phyloP scores from a whole-genome alignment of 2,113 vertebrate species.

The Varanus komodoensis region DNA sequence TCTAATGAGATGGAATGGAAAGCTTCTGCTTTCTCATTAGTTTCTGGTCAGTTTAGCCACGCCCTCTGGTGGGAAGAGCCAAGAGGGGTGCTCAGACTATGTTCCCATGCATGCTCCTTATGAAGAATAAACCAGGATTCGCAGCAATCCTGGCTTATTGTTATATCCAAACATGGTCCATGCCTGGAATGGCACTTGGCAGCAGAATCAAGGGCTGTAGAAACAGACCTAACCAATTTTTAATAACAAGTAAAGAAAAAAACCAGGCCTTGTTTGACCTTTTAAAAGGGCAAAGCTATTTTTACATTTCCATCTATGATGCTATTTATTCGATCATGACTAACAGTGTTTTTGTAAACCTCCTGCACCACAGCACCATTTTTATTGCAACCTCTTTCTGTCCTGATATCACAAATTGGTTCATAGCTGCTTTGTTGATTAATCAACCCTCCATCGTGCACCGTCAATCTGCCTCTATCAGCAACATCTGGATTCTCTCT shows the following conservation, averaged over 20 bases:
- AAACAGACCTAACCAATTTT: neutral
- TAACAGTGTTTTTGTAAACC: slow-evolving; percentile 13
- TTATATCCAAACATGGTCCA: neutral
- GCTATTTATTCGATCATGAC: neutral
- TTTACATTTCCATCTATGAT: neutral
- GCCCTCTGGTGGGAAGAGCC: neutral
- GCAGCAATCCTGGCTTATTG: neutral
- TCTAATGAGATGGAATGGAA: no score
- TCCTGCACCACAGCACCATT: neutral
- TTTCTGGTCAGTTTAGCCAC: neutral
- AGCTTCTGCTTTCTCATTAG: neutral
- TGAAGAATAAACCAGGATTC: neutral
- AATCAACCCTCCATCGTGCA: slow-evolving; percentile 14
- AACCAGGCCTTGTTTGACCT: neutral
- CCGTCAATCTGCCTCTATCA: slow-evolving; percentile 22
- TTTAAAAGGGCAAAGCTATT: slow-evolving; percentile 4
- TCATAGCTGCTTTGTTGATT: neutral
- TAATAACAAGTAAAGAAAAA: neutral
- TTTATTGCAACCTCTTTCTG: slow-evolving; percentile 7
- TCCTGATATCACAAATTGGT: slow-evolving; percentile 12
- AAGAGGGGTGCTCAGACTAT: neutral
- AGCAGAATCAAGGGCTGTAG: neutral
- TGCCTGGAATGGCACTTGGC: neutral
- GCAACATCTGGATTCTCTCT: slow-evolving; percentile 42
- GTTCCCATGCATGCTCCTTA: no score